Percentiles rank a stretch among this genome's conserved stretches.
phyloP scores from a whole-genome alignment of 1,140 invertebrate genomes.

The Megathymus violae region DNA sequence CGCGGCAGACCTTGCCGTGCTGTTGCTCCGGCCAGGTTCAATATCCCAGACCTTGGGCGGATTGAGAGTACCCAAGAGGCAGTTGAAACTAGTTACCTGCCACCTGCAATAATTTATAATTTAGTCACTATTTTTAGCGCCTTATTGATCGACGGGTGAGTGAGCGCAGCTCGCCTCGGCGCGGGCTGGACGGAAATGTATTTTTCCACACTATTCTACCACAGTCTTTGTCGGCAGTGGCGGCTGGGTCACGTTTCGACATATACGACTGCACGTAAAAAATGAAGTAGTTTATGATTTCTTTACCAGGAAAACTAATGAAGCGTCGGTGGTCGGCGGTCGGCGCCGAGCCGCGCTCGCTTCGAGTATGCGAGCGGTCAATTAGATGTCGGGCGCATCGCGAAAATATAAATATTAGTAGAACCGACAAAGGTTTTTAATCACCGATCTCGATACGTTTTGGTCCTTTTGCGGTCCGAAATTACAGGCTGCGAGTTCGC shows the following conservation, averaged over 20 bases:
- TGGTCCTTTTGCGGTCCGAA: slow-evolving; percentile 82
- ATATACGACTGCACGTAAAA: slow-evolving; percentile 68
- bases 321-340: slow-evolving; percentile 67
- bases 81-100: slow-evolving; percentile 74
- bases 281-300: slow-evolving; percentile 72
- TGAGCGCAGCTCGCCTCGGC: not conserved
- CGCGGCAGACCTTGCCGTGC: slow-evolving; percentile 70
- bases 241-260: slow-evolving; percentile 65
- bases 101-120: slow-evolving; percentile 73
- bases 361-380: slow-evolving; percentile 65
- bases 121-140: slow-evolving; percentile 67
- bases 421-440: slow-evolving; percentile 84
- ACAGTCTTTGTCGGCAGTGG: slow-evolving; percentile 53
- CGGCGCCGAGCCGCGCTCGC: slow-evolving; percentile 50
- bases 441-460: slow-evolving; percentile 79
- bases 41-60: slow-evolving; percentile 80
- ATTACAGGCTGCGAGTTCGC: slow-evolving; percentile 79
- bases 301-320: slow-evolving; percentile 79
- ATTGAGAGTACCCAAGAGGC: slow-evolving; percentile 65
- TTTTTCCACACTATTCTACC: slow-evolving; percentile 60
- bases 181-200: slow-evolving; percentile 44
- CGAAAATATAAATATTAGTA: slow-evolving; percentile 84
- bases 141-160: slow-evolving; percentile 41
- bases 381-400: slow-evolving; percentile 80
- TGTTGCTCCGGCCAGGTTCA: slow-evolving; percentile 77